Percentiles rank a stretch among this genome's conserved stretches.
Evolutionary conservation across 2,888 invertebrate species (phyloP).

Genomic region (Nysson spinosus): DNA sequence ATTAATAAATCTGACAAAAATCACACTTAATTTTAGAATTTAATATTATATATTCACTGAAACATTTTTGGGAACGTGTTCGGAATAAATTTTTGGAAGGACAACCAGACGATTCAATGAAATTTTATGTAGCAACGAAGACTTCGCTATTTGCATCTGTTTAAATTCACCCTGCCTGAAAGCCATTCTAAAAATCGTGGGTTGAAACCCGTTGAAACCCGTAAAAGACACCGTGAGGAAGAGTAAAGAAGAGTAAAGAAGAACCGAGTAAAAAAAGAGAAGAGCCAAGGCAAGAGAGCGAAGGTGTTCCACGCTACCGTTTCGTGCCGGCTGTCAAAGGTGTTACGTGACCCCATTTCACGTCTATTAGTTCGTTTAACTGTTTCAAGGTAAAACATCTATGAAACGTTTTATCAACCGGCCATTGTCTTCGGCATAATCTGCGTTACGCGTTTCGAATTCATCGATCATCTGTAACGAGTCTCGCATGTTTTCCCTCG

Average conservation of each 20-base stretch:
- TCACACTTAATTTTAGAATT: no score
- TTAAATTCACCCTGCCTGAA: slow-evolving; percentile 17
- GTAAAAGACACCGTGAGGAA: background rate
- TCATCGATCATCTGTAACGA: background rate
- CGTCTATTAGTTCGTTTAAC: slow-evolving; percentile 12
- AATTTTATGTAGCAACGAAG: background rate
- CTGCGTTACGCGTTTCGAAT: background rate
- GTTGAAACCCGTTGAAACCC: background rate
- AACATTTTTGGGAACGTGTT: no score
- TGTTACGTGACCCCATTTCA: slow-evolving; percentile 30
- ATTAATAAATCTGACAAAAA: no score
- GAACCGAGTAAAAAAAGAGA: background rate
- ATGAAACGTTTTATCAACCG: background rate
- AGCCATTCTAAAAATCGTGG: background rate
- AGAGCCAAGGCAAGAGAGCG: background rate
- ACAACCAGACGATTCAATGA: background rate
- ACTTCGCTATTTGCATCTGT: slow-evolving; percentile 19
- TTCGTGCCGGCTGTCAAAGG: slow-evolving; percentile 18
- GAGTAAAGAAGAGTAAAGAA: background rate
- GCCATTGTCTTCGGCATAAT: background rate
- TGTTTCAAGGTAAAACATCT: slow-evolving; percentile 17
- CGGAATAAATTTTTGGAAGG: no score
- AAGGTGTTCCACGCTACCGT: background rate
- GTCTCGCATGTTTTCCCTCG: background rate
- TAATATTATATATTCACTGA: background rate